A percentile compares a stretch with the other conserved stretches of the same genome.
phyloP scores from a whole-genome alignment of 2,888 invertebrate genomes.

The Atrina japonica region DNA sequence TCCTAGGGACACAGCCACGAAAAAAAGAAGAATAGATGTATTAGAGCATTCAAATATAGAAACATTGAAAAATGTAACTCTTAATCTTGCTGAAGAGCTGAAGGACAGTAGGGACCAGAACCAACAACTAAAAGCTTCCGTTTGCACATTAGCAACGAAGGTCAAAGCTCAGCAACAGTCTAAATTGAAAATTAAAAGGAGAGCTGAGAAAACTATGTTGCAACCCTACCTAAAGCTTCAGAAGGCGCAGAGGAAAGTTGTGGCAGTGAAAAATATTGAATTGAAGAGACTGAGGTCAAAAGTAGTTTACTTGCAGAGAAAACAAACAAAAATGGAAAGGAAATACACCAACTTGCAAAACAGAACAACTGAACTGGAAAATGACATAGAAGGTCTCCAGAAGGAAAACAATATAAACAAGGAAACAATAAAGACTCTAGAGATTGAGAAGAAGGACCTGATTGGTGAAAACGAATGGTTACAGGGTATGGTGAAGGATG shows the following conservation, averaged over 20 bases:
- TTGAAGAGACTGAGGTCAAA: slow-evolving; percentile 21
- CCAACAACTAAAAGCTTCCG: slow-evolving; percentile 22
- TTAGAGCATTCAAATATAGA: slow-evolving; percentile 22
- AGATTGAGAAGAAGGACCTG: slow-evolving; percentile 22
- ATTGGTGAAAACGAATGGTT: slow-evolving; percentile 42
- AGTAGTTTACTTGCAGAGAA: not conserved
- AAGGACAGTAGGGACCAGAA: slow-evolving; percentile 24
- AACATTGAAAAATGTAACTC: slow-evolving; percentile 24
- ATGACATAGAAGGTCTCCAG: slow-evolving; percentile 28
- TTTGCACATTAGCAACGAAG: slow-evolving; percentile 28
- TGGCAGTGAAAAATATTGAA: slow-evolving; percentile 15
- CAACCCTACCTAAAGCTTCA: slow-evolving; percentile 25
- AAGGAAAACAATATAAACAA: slow-evolving; percentile 18
- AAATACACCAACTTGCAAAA: slow-evolving; percentile 25
- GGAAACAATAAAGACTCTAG: slow-evolving; percentile 21
- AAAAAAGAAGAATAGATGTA: slow-evolving; percentile 31
- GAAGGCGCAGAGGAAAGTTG: slow-evolving; percentile 21
- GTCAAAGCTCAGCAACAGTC: slow-evolving; percentile 32
- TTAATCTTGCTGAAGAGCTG: slow-evolving; percentile 24
- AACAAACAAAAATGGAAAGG: not conserved
- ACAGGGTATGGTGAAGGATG: slow-evolving; percentile 32
- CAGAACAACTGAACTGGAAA: slow-evolving; percentile 15
- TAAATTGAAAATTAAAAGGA: slow-evolving; percentile 24
- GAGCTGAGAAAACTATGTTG: slow-evolving; percentile 27
- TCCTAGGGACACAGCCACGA: slow-evolving; percentile 22